Evolutionary conservation across 2,797 vertebrate genomes (phyloP), one percentile per base, ranked within the genome.

Genomic region (Malurus leucopterus): DNA sequence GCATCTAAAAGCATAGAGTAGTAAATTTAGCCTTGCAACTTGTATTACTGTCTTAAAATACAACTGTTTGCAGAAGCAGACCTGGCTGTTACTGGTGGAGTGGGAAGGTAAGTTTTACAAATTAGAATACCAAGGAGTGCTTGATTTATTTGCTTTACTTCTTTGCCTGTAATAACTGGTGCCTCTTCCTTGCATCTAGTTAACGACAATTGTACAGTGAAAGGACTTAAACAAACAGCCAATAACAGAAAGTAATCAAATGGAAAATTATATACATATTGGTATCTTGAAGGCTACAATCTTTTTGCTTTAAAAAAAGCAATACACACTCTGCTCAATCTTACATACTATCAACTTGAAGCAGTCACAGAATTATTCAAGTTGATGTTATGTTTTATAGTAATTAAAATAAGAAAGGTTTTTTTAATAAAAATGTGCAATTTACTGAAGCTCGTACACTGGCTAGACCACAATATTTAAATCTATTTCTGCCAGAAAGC

Each of bases 1-100:
- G 91, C 95, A 95, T 98, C 98, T 99, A 94, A 91, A 96, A 58
- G 67, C 50, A 82, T 49, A 91, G 74, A 95, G 68, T 29, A 96
- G 77, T 91, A 57, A 36, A 53, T 58, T 51, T 62, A 76, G 75
- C 91, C 74, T 29, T 71, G 30, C 44, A 71, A 32, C 34, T 59
- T 38, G 4, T 53, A 30, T 49, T n/a, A 13, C 6, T 8, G 38
- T 79, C 55, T 72, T 68, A 76, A 73, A 62, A 89, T 55, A 27
- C 11, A 23, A 43, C 1, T 55, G 22, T 62, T 74, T 57, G 46
- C 34, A 89, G 32, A 86, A 83, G 54, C n/a, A 74, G 58, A 71
- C 11, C 3, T 29, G 6, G 13, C 65, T 64, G 24, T 47, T 65
- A 54, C 14, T 49, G 26, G 8, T 30, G 16, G 41, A 59, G 23